Percentiles rank a stretch among this genome's conserved stretches.
Conservation (phyloP, 2,797 vertebrate species). For the Oophaga sylvatica region DNA sequence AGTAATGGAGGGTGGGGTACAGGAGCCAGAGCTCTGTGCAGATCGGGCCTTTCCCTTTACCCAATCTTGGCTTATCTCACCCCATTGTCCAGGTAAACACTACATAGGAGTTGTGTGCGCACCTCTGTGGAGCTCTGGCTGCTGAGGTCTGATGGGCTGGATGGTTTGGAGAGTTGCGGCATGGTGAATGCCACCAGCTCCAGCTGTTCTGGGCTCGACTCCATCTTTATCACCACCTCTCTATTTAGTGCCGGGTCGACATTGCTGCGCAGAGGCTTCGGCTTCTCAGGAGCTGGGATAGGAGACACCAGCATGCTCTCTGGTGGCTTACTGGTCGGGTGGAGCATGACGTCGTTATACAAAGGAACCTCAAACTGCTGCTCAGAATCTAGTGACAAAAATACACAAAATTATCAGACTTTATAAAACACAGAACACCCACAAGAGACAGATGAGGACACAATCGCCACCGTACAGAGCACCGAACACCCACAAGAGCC, state of each 20-base stretch:
- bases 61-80: background rate
- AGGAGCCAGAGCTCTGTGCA: no score
- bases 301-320: slow-evolving; percentile 82
- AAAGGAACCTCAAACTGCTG: slow-evolving; percentile 86
- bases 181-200: slow-evolving; percentile 80
- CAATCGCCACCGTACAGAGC: no score
- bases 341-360: slow-evolving; percentile 97
- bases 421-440: background rate
- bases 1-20: no score
- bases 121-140: slow-evolving; percentile 85
- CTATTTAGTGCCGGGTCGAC: slow-evolving; percentile 77
- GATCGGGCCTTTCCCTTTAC: background rate
- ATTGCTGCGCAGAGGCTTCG: slow-evolving; percentile 78
- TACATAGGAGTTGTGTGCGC: slow-evolving; percentile 51
- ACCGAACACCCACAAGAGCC: no score
- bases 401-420: background rate
- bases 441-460: no score
- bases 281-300: slow-evolving; percentile 80
- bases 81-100: background rate
- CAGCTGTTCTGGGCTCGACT: slow-evolving; percentile 76
- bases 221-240: slow-evolving; percentile 79
- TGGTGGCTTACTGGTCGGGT: slow-evolving; percentile 85
- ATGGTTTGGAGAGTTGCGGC: slow-evolving; percentile 75
- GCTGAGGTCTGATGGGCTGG: slow-evolving; percentile 76
- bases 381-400: slow-evolving; percentile 79